A percentile compares a stretch with the other conserved stretches of the same genome.
Conservation (phyloP, 2,797 vertebrate species). For the Steatocranus sp. region DNA sequence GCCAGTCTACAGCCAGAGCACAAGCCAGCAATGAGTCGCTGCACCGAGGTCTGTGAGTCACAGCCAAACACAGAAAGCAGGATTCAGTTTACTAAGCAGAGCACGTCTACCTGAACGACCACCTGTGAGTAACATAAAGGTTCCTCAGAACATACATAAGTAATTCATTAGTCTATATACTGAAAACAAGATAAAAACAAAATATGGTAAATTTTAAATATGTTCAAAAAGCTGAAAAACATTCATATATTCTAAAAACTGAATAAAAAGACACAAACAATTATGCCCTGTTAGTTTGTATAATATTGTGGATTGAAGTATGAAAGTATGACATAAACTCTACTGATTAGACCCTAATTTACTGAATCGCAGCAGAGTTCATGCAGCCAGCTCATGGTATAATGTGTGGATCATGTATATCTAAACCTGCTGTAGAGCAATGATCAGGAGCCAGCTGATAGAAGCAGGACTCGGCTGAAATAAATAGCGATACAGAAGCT, state of each 20-base stretch:
- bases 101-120: background rate
- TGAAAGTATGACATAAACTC: background rate
- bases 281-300: background rate
- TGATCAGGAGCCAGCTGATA: background rate
- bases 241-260: background rate
- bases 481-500: conserved; percentile 1
- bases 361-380: background rate
- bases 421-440: background rate
- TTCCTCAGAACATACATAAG: background rate
- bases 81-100: conserved; percentile 10
- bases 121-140: background rate
- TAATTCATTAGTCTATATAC: background rate
- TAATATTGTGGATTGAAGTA: background rate
- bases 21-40: conserved; percentile 9
- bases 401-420: background rate
- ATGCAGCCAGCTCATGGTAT: conserved; percentile 6
- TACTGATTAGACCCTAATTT: background rate
- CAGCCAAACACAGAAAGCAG: background rate
- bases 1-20: conserved; percentile 4
- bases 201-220: background rate
- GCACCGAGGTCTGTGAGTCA: background rate
- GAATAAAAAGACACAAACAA: background rate
- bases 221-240: too few species aligned
- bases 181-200: background rate
- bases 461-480: background rate